Evolutionary conservation across 37 sponge, comb jelly and placozoan species (phyloP), one percentile per base, ranked within the genome.

Genomic region (Dysidea cf. avara): DNA sequence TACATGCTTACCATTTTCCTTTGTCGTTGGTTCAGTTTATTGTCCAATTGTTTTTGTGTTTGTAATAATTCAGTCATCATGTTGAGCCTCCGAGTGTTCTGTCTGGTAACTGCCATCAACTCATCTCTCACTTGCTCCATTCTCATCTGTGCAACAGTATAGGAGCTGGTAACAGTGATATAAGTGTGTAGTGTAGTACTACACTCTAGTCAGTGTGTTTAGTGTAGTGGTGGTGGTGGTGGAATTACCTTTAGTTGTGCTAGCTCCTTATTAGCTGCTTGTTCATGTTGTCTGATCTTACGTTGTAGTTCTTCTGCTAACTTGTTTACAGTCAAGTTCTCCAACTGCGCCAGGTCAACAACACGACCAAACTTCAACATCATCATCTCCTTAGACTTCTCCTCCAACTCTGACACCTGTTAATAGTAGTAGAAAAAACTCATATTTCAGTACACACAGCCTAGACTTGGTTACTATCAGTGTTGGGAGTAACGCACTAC

Each of bases 281-380:
- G 64, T 39, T 92, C 96, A 56, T 85, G 61, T 0, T 46, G 51
- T 55, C 70, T 55, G 17, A 96, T 69, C 70, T 82, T 85, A 20
- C 36, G 67, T 28, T 81, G 72, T 35, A 95, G 68, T 53, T 95
- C 99, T 22, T 86, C 90, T 9, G 74, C 85, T 17, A 70, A 9
- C 75, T 86, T n/a, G n/a, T n/a, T n/a, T n/a, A n/a, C n/a, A n/a
- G n/a, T n/a, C n/a, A n/a, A n/a, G n/a, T n/a, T n/a, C 31, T 94
- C 99, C 61, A 98, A 62, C 17, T 64, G 79, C 30, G 92, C 93
- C 34, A 98, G 70, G 62, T 94, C 93, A 6, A 98, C 98, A 12
- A 92, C 68, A 6, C 90, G 77, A 0, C 99, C 99, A 83, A 98
- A 98, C 74, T 98, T 98, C 43, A 98, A 80, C 72, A 86, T 68